phyloP scores from a whole-genome alignment of 1,140 invertebrate genomes.

The Pararge aegeria region DNA sequence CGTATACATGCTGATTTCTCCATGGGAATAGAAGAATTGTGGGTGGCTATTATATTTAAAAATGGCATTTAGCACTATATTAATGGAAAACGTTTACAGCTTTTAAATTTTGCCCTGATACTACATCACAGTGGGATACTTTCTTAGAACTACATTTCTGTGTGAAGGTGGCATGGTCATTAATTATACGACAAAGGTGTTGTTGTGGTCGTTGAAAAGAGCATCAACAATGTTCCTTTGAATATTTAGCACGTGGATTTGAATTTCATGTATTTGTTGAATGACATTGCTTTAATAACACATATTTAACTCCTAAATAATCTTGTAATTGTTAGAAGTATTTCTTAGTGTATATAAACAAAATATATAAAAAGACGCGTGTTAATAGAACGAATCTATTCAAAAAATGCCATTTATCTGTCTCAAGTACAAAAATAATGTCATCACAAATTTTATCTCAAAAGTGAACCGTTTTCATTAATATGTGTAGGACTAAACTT shows the following conservation, averaged over 20 bases:
- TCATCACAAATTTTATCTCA: too few relatives aligned
- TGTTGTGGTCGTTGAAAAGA: slow-evolving; percentile 47
- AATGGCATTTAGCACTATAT: slow-evolving; percentile 23
- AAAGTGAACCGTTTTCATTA: too few relatives aligned
- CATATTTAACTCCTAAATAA: too few relatives aligned
- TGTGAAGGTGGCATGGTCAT: slow-evolving; percentile 42
- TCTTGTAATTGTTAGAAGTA: too few relatives aligned
- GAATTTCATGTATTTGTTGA: background rate
- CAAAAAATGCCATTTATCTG: too few relatives aligned
- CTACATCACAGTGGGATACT: slow-evolving; percentile 43
- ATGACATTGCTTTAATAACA: background rate
- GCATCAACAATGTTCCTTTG: slow-evolving; percentile 15
- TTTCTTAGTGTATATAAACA: too few relatives aligned
- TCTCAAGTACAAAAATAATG: too few relatives aligned
- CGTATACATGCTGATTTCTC: too few relatives aligned
- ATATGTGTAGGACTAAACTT: too few relatives aligned
- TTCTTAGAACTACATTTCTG: slow-evolving; percentile 30
- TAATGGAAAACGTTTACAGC: slow-evolving; percentile 44
- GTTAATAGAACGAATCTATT: too few relatives aligned
- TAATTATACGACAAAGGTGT: slow-evolving; percentile 50
- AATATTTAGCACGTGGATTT: slow-evolving; percentile 1
- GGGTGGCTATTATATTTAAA: slow-evolving; percentile 38
- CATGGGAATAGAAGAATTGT: slow-evolving; percentile 20
- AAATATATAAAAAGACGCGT: too few relatives aligned
- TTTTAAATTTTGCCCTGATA: slow-evolving; percentile 44